Evolutionary conservation across 2,113 vertebrate species (phyloP), one percentile per base, ranked within the genome.

Genomic region (Oreamnos americanus): DNA sequence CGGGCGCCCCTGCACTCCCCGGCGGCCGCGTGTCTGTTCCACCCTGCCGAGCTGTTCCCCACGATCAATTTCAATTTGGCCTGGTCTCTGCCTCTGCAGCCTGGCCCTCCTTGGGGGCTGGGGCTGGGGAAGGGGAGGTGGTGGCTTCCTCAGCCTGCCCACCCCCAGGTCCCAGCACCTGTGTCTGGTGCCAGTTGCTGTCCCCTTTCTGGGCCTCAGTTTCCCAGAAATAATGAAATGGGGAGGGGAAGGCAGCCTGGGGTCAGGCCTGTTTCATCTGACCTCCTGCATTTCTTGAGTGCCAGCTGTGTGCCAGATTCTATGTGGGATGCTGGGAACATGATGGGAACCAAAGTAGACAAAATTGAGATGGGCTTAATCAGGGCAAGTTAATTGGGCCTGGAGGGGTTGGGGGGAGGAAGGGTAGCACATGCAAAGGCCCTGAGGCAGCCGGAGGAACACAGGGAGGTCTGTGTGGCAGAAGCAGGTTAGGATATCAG

Each of bases 11-110:
- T 6, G 43, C 0, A 36, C 81, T 98, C 97, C 98, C 97, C 0
- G 0, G 97, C 3, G 98, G 97, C 87, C 33, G 0, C 2, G 19
- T 88, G 95, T 97, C 97, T 96, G 97, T 98, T 98, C 98, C 95
- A 97, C 92, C 90, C 98, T 92, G 97, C 94, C 23, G 79, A 97
- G 79, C 95, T 94, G 98, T 98, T 98, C 96, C 97, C 97, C 97
- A 78, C 21, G 67, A 98, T 98, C 98, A 86, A 58, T 97, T 98
- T 95, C 94, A 97, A 94, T 97, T 97, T 96, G 97, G 97, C 94
- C 95, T 9, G 79, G 90, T 60, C 62, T 94, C 57, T 94, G 96
- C 91, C 57, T 97, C 84, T 33, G 53, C 94, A 82, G 96, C 79
- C 64, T 19, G 47, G 15, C 45, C 51, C 85, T 64, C 95, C 88